A percentile compares a stretch with the other conserved stretches of the same genome.
Evolutionary conservation across 1,140 invertebrate species (phyloP).

Genomic region (Dryas iulia): DNA sequence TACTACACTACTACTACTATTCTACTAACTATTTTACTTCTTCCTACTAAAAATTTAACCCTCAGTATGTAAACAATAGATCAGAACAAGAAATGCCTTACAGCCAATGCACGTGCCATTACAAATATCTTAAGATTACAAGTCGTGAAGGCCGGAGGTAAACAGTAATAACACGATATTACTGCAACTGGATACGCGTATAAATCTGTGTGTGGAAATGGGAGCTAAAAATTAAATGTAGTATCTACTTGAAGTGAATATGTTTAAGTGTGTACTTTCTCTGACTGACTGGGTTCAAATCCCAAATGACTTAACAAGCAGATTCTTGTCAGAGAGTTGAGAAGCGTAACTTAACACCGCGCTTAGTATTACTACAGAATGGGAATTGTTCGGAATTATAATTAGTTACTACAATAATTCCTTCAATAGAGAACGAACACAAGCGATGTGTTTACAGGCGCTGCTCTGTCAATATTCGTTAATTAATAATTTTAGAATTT

Average conservation of each 20-base stretch:
- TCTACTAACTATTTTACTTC: background rate
- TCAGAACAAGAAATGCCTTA: constrained; percentile 6
- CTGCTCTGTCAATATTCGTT: too few relatives aligned
- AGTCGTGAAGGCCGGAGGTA: constrained; percentile 75
- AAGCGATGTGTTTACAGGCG: too few relatives aligned
- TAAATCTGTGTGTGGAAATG: constrained; percentile 18
- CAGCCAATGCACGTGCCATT: constrained; percentile 51
- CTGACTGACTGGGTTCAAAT: too few relatives aligned
- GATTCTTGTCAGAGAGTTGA: too few relatives aligned
- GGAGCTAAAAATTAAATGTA: background rate
- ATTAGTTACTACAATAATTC: too few relatives aligned
- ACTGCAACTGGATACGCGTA: constrained; percentile 57
- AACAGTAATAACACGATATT: constrained; percentile 64
- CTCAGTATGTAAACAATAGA: background rate
- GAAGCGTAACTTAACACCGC: too few relatives aligned
- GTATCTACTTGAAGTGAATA: background rate
- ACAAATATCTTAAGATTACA: constrained; percentile 59
- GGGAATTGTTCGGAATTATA: too few relatives aligned
- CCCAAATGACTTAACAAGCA: too few relatives aligned
- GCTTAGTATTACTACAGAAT: too few relatives aligned
- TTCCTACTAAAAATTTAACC: background rate
- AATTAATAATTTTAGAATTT: too few relatives aligned
- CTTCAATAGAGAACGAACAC: too few relatives aligned
- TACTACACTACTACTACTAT: too few relatives aligned
- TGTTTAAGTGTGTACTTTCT: background rate